Evolutionary conservation across 2,797 vertebrate genomes (phyloP).

Genomic region (Typhlichthys subterraneus): DNA sequence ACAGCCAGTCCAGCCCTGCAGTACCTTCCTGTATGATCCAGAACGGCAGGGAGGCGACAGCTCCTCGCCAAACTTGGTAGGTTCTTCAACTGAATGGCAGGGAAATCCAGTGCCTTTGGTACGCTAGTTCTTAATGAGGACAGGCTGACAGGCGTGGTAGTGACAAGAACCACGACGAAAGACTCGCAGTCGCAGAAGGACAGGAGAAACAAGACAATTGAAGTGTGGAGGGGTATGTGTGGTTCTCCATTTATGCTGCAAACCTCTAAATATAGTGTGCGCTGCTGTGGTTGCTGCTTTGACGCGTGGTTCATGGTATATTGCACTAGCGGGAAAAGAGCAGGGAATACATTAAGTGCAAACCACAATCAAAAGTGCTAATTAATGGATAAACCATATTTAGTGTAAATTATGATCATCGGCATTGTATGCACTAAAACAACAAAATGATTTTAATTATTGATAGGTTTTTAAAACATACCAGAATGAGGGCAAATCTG

Average conservation of each 20-base stretch:
- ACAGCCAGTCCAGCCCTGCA: constrained; percentile 95
- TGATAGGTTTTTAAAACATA: too few relatives aligned
- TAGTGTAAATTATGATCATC: too few relatives aligned
- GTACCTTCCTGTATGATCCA: constrained; percentile 78
- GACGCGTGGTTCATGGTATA: constrained; percentile 78
- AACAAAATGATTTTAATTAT: too few relatives aligned
- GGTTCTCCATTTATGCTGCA: constrained; percentile 64
- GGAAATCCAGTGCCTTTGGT: constrained; percentile 57
- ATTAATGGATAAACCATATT: too few relatives aligned
- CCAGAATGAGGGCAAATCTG: too few relatives aligned
- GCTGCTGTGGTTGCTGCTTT: constrained; percentile 50
- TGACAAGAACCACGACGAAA: constrained; percentile 72
- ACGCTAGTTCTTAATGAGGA: constrained; percentile 50
- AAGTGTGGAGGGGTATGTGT: constrained; percentile 87
- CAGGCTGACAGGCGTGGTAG: constrained; percentile 5
- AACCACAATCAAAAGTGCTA: too few relatives aligned
- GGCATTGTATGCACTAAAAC: too few relatives aligned
- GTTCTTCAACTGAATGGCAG: constrained; percentile 65
- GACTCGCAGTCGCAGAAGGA: constrained; percentile 89
- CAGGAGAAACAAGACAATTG: constrained; percentile 87
- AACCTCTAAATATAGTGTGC: constrained; percentile 85
- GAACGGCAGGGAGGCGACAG: constrained; percentile 86
- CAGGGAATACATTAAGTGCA: not conserved
- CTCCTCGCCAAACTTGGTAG: constrained; percentile 83
- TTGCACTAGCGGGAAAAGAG: constrained; percentile 1